These are phyloP conservation scores for Rachycentron canadum DNA, from an alignment of 2,797 vertebrate genomes.

Conservation along the genomic window DNA sequence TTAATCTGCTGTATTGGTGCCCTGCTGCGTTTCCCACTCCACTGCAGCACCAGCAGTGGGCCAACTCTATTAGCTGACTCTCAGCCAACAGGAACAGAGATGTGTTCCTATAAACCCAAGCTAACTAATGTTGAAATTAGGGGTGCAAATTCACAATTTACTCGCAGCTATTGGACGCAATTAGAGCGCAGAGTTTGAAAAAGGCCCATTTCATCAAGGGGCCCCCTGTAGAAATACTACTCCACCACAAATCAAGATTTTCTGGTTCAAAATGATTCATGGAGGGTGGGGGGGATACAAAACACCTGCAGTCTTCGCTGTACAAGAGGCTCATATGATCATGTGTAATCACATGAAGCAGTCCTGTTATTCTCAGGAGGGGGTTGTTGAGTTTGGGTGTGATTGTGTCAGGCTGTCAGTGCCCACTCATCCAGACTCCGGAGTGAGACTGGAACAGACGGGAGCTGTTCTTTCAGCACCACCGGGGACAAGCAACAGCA, in stretches of 20 bases:
- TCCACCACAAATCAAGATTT: slow-evolving; percentile 41
- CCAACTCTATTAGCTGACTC: slow-evolving; percentile 52
- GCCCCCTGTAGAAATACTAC: slow-evolving; percentile 38
- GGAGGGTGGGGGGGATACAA: too few relatives aligned
- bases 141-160: slow-evolving; percentile 60
- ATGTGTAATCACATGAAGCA: slow-evolving; percentile 72
- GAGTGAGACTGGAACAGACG: slow-evolving; percentile 71
- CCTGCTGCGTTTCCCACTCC: slow-evolving; percentile 70
- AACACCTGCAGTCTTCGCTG: slow-evolving; percentile 31
- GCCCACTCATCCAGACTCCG: slow-evolving; percentile 77
- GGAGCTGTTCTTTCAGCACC: slow-evolving; percentile 83
- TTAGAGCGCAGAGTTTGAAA: slow-evolving; percentile 52
- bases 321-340: slow-evolving; percentile 68
- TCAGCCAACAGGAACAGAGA: slow-evolving; percentile 54
- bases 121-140: slow-evolving; percentile 59
- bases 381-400: slow-evolving; percentile 76
- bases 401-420: slow-evolving; percentile 80
- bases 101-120: slow-evolving; percentile 37
- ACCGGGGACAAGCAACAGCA: slow-evolving; percentile 73
- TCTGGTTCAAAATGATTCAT: slow-evolving; percentile 61
- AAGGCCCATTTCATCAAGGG: slow-evolving; percentile 32
- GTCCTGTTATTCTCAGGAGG: slow-evolving; percentile 71
- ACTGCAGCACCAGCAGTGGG: slow-evolving; percentile 72
- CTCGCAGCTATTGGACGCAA: slow-evolving; percentile 53
- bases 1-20: slow-evolving; percentile 70